Evolutionary conservation across 2,113 vertebrate genomes (phyloP), one percentile per base, ranked within the genome.

Genomic region (Myotis lucifugus): DNA sequence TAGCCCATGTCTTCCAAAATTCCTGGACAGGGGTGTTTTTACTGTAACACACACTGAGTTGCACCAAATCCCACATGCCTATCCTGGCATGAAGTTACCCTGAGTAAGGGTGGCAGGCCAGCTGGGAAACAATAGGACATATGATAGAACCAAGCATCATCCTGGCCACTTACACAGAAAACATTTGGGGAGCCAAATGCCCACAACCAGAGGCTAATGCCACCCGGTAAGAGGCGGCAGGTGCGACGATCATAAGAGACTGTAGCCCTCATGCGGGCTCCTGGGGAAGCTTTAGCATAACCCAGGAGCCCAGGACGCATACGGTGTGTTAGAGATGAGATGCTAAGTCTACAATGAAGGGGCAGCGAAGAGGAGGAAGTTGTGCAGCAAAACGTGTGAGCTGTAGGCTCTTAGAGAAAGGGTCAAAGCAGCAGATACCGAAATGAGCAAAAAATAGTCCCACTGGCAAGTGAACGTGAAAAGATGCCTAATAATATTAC

Each of bases 221-320:
- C 27, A 79, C 8, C 21, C 73, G 77, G 37, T 18, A 32, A 77
- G 8, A 79, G 25, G 40, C 18, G 52, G 37, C 4, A 23, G 54
- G 8, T 29, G 46, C n/a, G 48, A 61, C 18, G 8, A 29, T 48
- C 19, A 29, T 15, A 12, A 52, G 88, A 93, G 70, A 42, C 6
- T 13, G 2, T 0, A 46, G 10, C 9, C 18, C 23, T 8, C 8
- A 1, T 4, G 23, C 56, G 67, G 48, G 29, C 12, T n/a, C 42
- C 37, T 46, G 4, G 25, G 25, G 25, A 84, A 84, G 23, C 0
- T 27, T 70, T 59, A 40, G 23, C 12, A 4, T 54, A 3, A 61
- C 14, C n/a, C 32, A 8, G 7, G 11, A 32, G 15, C 14, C 40
- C 54, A 42, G 13, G 46, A 61, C 85, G 34, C 25, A 4, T 9